Evolutionary conservation across 2,888 invertebrate species (phyloP), one percentile per base, ranked within the genome.

Genomic region (Chrysomela aeneicollis): DNA sequence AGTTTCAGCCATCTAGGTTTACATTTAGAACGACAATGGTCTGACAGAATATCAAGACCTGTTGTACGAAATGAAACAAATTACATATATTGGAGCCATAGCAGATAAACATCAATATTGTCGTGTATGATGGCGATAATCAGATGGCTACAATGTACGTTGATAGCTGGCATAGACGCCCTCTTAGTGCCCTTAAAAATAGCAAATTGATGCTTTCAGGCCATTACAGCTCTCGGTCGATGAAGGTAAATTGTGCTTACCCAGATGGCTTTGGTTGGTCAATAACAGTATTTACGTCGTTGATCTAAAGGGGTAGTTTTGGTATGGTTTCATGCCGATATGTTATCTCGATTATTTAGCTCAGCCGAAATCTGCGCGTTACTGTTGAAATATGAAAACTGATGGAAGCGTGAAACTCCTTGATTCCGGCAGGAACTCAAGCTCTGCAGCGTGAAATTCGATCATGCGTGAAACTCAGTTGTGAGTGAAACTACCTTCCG

Each of bases 71-170:
- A 42, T 6, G 10, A 15, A 2, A 3, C 42, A 72, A 72, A 72
- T 72, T 72, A 72, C 67, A 72, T 54, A 63, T 69, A 64, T 68
- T 68, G 59, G 62, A 61, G 50, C 62, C 55, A 61, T 62, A 64
- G 62, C 66, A 69, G 69, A 69, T 69, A 67, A 66, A 64, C 55
- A 51, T 22, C 59, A 59, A 63, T 63, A 63, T 63, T 47, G 52
- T 53, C 49, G 35, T 35, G 58, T 63, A 59, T 59, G 63, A 63
- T 63, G 53, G 58, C 59, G 63, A 63, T 63, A 63, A 63, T 63
- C 63, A n/a, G n/a, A n/a, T 52, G 52, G n/a, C 42, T 42, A 42
- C 42, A 42, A 42, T 42, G 42, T 42, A 15, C 15, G 42, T 42
- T 10, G 42, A 35, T 35, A 35, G 35, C 35, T 35, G 6, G 12